Evolutionary conservation across 1,140 invertebrate species (phyloP), one percentile per base, ranked within the genome.

Genomic region (Heliconius hermathena): DNA sequence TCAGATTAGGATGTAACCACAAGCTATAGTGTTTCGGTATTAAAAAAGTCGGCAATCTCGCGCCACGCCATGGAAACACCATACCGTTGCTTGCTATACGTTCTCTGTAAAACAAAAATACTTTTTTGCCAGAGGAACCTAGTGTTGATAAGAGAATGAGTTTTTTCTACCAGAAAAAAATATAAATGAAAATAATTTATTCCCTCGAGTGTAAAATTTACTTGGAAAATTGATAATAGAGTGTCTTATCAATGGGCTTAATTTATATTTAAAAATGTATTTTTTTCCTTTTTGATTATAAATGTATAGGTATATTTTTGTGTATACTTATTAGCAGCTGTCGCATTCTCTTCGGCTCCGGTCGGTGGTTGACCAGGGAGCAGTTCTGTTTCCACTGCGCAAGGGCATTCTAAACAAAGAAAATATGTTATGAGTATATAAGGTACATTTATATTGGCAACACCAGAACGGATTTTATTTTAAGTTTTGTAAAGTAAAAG

Each of bases 1-100:
- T 98, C 29, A 99, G 95, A 95, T 99, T 99, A 71, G 99, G 98
- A 95, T 99, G 98, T 78, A 99, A 97, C 88, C 97, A 97, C 36
- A 99, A 96, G 87, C 97, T 97, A 90, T 99, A 99, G 81, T 97
- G 96, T 81, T 97, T 95, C 36, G 99, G 99, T 87, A 96, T 96
- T 33, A 97, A 96, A 88, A 97, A 97, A 54, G 95, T 95, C 8
- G 99, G 99, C 83, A 99, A 95, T 77, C 98, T 96, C 3, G 91
- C 91, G 0, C 91, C 91, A 80, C 98, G 96, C 98, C 98, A 99
- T 46, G 98, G 98, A 91, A 98, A 99, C 54, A 97, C 95, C 93
- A 98, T 95, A 11, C 97, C 97, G 83, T 97, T 97, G 54, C 97
- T 97, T 38, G 98, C 97, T 85, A 97, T 96, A 66, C 97, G 96